Evolutionary conservation across 2,888 invertebrate species (phyloP).

Genomic region (Cinara cedri): DNA sequence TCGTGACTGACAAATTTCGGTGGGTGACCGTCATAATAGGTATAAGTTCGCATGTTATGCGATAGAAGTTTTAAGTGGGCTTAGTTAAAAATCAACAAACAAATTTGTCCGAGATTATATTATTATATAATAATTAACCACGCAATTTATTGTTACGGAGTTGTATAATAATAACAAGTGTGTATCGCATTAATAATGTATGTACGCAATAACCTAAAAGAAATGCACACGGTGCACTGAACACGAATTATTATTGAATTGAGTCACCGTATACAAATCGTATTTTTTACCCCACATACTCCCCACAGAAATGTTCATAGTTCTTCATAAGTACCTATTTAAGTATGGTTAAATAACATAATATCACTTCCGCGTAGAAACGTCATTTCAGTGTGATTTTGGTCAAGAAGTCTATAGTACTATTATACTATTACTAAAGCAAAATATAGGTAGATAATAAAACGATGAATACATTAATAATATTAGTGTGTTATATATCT

Average conservation of each 20-base stretch:
- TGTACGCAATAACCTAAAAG: background rate
- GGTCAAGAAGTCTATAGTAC: no score
- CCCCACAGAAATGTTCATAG: no score
- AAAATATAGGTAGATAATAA: no score
- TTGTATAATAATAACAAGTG: conserved; percentile 34
- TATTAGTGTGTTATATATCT: no score
- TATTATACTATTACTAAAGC: no score
- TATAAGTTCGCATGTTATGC: background rate
- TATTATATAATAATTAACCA: conserved; percentile 16
- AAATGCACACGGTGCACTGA: background rate
- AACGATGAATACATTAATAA: no score
- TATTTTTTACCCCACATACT: no score
- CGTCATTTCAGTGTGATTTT: no score
- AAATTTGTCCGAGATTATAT: conserved; percentile 11
- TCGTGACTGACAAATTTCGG: background rate
- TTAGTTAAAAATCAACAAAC: conserved; percentile 5
- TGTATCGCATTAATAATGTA: background rate
- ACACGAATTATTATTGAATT: background rate
- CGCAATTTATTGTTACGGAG: conserved; percentile 2
- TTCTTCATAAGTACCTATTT: no score
- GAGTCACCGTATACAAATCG: no score
- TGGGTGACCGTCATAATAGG: background rate
- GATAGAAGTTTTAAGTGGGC: background rate
- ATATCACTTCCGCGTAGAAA: no score
- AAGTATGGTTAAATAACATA: no score